Conservation (phyloP, 2,888 invertebrate genomes). For the Hymenopus coronatus region DNA sequence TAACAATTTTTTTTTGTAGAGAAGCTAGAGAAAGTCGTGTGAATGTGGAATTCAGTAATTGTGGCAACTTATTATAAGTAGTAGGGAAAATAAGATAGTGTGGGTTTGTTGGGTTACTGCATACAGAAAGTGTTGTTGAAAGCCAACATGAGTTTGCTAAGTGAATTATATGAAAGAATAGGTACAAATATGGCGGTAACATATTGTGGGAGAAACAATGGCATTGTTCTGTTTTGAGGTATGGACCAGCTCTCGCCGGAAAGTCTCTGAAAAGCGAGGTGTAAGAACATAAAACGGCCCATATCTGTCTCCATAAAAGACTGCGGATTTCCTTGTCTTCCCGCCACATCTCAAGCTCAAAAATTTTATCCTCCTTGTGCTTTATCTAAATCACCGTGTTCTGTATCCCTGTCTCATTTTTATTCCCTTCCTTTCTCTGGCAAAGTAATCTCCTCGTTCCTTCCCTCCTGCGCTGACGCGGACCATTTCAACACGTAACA, state of each 20-base stretch:
- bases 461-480: background rate
- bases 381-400: background rate
- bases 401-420: background rate
- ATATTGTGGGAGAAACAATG: background rate
- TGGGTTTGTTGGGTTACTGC: too few relatives aligned
- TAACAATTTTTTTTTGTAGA: too few relatives aligned
- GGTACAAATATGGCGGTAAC: too few relatives aligned
- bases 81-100: too few relatives aligned
- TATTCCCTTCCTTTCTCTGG: background rate
- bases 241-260: background rate
- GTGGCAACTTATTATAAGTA: too few relatives aligned
- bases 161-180: too few relatives aligned
- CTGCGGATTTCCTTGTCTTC: background rate
- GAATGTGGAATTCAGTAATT: too few relatives aligned
- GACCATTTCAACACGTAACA: background rate
- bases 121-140: too few relatives aligned
- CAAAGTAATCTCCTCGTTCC: background rate
- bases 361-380: background rate
- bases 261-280: background rate
- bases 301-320: background rate
- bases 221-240: background rate
- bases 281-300: background rate
- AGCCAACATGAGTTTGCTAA: too few relatives aligned
- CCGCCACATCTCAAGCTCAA: background rate
- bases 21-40: too few relatives aligned